Base-by-base conservation (phyloP, 2,888 invertebrate genomes). In the Arge pagana region DNA sequence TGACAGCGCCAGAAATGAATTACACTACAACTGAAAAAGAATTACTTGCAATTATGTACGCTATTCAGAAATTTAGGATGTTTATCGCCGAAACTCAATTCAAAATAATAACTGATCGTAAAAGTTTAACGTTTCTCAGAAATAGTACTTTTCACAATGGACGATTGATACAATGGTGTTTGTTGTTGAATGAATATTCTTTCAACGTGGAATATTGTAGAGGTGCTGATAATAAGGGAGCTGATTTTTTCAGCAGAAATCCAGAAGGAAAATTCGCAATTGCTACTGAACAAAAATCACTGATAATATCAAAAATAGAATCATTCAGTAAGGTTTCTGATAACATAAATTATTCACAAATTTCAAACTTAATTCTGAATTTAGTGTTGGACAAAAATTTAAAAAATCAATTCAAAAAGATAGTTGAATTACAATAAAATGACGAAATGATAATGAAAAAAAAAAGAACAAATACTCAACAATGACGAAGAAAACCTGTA, bases 21-120 rank as follows among this genome's bases (percentile, higher is more conserved):
- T 63, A 61, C 55, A 60, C 58, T 3, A 56, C 56, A 3, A 40
- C 59, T 0, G 63, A 65, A 54, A 61, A 63, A 41, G 63, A 66
- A 24, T 48, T 59, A 4, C 56, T 53, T 13, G 62, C 63, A 0
- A 48, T 64, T 3, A 50, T 67, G 1, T 59, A 39, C 31, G 48
- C 56, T 16, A 24, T 66, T 5, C 50, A 43, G 11, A 62, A 62
- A 37, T 65, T 63, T 55, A 60, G 63, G 31, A 57, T 59, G 6
- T 64, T 62, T 39, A 35, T 64, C 1, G 39, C 57, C 15, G 63
- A 60, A 1, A 48, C 28, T 3, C n/a, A 39, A 10, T 41, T 68
- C 2, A 53, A 55, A 1, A 55, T 66, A 4, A 37, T 55, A 28
- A 64, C 61, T 1, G 68, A 67, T 40, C 63, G 64, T 48, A 58